Base-by-base conservation (phyloP, 2,113 vertebrate genomes). In the Bubo bubo region DNA sequence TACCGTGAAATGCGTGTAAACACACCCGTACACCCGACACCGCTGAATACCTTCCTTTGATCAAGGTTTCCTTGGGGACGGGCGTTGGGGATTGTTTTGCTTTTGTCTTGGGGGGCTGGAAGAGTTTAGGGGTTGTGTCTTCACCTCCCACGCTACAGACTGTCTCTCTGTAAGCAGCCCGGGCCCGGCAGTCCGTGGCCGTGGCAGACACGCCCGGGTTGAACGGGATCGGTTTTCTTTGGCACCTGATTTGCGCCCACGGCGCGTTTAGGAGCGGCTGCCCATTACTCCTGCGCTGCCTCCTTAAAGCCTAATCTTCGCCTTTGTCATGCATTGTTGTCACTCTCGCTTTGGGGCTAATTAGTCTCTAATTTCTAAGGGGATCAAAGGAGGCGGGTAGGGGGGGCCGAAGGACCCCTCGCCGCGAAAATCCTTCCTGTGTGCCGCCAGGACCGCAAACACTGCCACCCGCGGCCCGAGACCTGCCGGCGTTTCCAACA, bases 281-380 rank as follows among this genome's bases (percentile, higher is more conserved):
- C 2, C 35, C 79, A 1, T 71, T 30, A 28, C 32, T 28, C 23
- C 15, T 1, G 47, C 16, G 2, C 24, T 39, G 77, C 77, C 35
- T 47, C 8, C 70, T n/a, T 23, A 26, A 60, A 81, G 37, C 23
- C 56, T 52, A 9, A 68, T 72, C 60, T 30, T 59, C 21, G 26
- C 56, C 77, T 89, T 91, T 90, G 64, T 94, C 73, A 66, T 30
- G 64, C 88, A 14, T 18, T 52, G 76, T 23, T 43, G 55, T 21
- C 73, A 53, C 70, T 71, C 75, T 79, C 58, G 3, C 86, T 91
- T 82, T 50, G 30, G 15, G 35, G 24, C 70, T 91, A 91, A 85
- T 91, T 87, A 89, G 80, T 23, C 22, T 72, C 50, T 82, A 58
- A 82, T 94, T 91, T 95, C 86, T 62, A 55, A 76, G 68, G n/a